Conservation (phyloP, 2,797 vertebrate genomes). For the Lerista edwardsae region DNA sequence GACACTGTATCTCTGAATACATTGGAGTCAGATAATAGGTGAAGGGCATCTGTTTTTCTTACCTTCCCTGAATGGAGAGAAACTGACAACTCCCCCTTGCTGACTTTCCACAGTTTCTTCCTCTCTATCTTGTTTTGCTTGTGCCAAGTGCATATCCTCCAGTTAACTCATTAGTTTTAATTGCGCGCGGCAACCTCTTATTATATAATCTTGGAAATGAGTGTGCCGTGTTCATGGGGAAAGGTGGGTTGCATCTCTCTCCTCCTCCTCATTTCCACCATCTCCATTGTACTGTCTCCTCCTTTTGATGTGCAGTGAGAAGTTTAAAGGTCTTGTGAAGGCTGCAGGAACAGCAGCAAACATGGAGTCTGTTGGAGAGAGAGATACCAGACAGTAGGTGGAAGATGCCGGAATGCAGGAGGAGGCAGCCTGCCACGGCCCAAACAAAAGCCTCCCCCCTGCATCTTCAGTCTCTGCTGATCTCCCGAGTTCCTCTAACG, state of each 20-base stretch:
- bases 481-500: slow-evolving; percentile 3
- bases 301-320: neutral
- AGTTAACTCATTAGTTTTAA: slow-evolving; percentile 74
- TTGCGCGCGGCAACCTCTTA: slow-evolving; percentile 59
- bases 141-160: slow-evolving; percentile 60
- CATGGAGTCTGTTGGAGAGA: too few relatives aligned
- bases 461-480: neutral
- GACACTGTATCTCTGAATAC: too few relatives aligned
- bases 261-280: neutral
- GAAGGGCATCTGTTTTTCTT: too few relatives aligned
- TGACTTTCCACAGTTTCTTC: too few relatives aligned
- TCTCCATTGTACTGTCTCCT: slow-evolving; percentile 11
- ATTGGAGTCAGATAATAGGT: too few relatives aligned
- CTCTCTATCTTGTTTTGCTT: slow-evolving; percentile 24
- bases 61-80: too few relatives aligned
- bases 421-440: neutral
- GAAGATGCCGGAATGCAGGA: neutral
- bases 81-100: too few relatives aligned
- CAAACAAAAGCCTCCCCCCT: rapidly evolving
- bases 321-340: slow-evolving; percentile 75
- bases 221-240: slow-evolving; percentile 50
- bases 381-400: neutral
- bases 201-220: slow-evolving; percentile 67
- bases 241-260: neutral
- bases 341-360: slow-evolving; percentile 60